These are phyloP conservation scores for Pollimyrus isidori DNA, from an alignment of 2,113 vertebrate species.

Conservation along the genomic window DNA sequence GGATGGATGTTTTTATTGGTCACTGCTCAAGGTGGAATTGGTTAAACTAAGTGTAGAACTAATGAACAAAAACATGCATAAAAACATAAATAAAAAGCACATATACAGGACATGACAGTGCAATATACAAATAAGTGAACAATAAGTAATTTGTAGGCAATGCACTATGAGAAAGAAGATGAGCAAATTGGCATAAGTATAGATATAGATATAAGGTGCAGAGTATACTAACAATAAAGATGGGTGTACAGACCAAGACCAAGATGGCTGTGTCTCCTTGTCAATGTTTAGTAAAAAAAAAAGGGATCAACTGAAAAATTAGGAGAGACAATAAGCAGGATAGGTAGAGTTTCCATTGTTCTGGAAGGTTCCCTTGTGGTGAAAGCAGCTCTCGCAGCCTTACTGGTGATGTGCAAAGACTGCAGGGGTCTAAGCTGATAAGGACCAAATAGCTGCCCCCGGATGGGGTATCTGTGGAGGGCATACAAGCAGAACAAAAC, in stretches of 20 bases:
- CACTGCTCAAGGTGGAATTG: not conserved
- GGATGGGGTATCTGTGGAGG: not conserved
- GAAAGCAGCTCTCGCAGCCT: not conserved
- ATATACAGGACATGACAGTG: not conserved
- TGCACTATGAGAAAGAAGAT: not conserved
- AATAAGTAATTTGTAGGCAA: not conserved
- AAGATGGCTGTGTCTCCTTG: not conserved
- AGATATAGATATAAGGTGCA: not conserved
- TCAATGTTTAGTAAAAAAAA: not conserved
- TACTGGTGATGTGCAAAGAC: not conserved
- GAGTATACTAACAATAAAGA: not conserved
- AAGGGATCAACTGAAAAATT: not conserved
- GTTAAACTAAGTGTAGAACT: not conserved
- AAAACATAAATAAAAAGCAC: not conserved
- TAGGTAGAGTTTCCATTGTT: not conserved
- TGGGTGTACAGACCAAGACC: not conserved
- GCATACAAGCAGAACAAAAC: not conserved
- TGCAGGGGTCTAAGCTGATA: not conserved
- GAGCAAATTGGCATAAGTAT: not conserved
- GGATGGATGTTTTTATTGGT: not conserved
- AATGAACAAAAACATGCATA: not conserved
- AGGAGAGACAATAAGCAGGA: not conserved
- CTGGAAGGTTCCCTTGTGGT: not conserved
- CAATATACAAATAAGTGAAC: not conserved
- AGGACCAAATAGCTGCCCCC: not conserved